These are phyloP conservation scores for Nannospalax galili DNA, from an alignment of 2,113 vertebrate species.

Conservation along the genomic window DNA sequence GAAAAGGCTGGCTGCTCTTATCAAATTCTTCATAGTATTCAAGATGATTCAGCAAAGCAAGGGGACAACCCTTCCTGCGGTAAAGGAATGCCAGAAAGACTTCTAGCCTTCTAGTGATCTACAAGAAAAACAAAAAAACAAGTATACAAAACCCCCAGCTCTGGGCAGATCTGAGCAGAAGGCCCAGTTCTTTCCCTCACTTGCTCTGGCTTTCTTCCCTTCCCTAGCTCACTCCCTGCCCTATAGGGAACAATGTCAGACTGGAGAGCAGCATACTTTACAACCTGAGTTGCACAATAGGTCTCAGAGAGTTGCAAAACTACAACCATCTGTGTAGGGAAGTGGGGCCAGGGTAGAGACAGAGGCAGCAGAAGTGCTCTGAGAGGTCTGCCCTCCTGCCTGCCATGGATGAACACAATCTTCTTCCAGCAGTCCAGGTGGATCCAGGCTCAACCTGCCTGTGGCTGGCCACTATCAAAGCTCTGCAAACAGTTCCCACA, in stretches of 20 bases:
- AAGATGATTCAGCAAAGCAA: not conserved
- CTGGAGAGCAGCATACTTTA: not conserved
- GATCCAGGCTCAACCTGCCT: not conserved
- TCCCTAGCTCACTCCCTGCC: rapidly evolving
- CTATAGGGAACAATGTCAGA: not conserved
- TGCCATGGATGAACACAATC: not conserved
- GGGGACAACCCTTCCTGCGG: not conserved
- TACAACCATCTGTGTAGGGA: not conserved
- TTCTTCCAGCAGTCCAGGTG: not conserved
- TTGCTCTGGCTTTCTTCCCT: not conserved
- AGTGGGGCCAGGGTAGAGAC: not conserved
- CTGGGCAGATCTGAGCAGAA: not conserved
- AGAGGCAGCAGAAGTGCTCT: not conserved
- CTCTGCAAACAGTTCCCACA: not conserved
- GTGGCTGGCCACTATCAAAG: not conserved
- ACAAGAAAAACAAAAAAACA: too few species aligned
- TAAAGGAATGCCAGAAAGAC: not conserved
- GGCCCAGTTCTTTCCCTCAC: not conserved
- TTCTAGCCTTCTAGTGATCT: not conserved
- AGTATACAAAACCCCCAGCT: not conserved
- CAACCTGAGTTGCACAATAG: constrained; percentile 45
- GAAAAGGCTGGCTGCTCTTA: not conserved
- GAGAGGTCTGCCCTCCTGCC: not conserved
- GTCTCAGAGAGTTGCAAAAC: constrained; percentile 53
- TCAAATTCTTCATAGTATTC: not conserved